Conservation (phyloP, 2,888 invertebrate genomes). For the Halictus quadricinctus region DNA sequence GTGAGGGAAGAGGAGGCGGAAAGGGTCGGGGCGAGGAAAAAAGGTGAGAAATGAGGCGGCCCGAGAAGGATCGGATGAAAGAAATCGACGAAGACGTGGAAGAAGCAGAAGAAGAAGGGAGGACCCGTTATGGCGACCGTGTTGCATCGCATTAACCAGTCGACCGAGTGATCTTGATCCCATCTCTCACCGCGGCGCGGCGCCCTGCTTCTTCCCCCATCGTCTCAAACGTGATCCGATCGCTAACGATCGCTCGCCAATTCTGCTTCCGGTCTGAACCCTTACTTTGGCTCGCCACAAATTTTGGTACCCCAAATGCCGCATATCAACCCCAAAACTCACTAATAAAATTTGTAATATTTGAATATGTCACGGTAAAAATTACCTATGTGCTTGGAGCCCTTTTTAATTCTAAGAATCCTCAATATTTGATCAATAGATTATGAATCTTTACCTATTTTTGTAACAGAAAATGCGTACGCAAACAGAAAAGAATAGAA, state of each 20-base stretch:
- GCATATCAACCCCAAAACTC: background rate
- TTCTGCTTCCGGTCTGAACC: background rate
- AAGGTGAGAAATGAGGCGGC: constrained; percentile 47
- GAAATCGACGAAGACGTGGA: constrained; percentile 32
- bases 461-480: too few species aligned
- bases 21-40: constrained; percentile 6
- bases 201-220: constrained; percentile 45
- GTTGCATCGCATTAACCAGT: constrained; percentile 80
- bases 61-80: constrained; percentile 16
- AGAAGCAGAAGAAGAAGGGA: constrained; percentile 28
- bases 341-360: too few species aligned
- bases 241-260: constrained; percentile 48
- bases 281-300: background rate
- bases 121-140: constrained; percentile 73
- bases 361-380: too few species aligned
- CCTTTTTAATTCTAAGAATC: background rate
- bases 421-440: background rate
- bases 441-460: background rate
- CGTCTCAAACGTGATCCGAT: constrained; percentile 53
- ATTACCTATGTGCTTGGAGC: too few species aligned
- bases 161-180: constrained; percentile 81
- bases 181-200: constrained; percentile 67
- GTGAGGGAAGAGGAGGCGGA: background rate
- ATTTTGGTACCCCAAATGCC: background rate
- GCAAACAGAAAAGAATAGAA: too few species aligned